Evolutionary conservation across 2,113 vertebrate species (phyloP).

Genomic region (Panthera tigris): DNA sequence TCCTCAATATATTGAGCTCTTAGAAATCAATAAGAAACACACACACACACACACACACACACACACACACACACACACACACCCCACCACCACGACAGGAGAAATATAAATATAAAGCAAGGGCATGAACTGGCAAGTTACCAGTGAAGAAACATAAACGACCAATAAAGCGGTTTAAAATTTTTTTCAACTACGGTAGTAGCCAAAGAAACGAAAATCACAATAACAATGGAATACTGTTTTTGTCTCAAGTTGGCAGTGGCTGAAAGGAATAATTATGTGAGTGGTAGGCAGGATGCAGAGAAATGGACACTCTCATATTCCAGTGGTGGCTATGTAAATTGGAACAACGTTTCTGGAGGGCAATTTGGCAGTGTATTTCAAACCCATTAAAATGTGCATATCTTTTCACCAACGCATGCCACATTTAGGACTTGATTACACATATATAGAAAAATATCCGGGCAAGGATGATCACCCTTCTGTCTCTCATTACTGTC

Average conservation of each 20-base stretch:
- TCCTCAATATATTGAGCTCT: neutral
- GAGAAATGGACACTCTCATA: constrained; percentile 1
- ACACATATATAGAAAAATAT: constrained; percentile 26
- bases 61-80: too few relatives aligned
- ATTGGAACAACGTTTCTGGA: constrained; percentile 54
- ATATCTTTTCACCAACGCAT: constrained; percentile 60
- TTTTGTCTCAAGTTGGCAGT: neutral
- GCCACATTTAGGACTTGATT: constrained; percentile 50
- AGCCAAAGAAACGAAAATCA: constrained; percentile 32
- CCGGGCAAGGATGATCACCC: neutral
- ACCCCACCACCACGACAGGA: neutral
- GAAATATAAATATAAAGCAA: constrained; percentile 13
- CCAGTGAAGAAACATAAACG: neutral
- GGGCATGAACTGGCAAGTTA: neutral
- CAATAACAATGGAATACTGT: neutral
- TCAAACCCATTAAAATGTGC: constrained; percentile 67
- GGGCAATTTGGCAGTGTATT: constrained; percentile 54
- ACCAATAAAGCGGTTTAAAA: neutral
- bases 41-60: too few relatives aligned
- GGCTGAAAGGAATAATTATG: neutral
- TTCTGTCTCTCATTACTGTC: neutral
- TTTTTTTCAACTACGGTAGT: neutral
- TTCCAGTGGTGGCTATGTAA: neutral
- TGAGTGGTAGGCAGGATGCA: neutral
- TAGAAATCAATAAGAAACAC: neutral